Conservation (phyloP, 2,888 invertebrate species). For the Drosophila peninsularis region DNA sequence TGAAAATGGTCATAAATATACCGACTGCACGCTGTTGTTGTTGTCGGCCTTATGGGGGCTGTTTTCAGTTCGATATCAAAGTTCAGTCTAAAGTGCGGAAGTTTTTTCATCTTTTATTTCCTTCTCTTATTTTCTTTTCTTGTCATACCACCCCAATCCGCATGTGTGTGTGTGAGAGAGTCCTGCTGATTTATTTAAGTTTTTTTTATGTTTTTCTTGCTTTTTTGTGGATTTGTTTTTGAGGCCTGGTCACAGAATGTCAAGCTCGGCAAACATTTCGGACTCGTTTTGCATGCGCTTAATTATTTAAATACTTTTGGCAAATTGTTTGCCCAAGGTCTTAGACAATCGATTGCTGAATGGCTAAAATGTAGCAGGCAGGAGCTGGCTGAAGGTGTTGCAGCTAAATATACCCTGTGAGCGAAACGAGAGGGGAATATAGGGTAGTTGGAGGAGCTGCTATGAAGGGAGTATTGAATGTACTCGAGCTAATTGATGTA, state of each 20-base stretch:
- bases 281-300: conserved; percentile 29
- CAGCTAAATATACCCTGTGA: not conserved
- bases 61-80: conserved; percentile 61
- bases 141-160: conserved; percentile 18
- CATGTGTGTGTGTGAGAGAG: conserved; percentile 4
- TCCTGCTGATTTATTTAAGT: conserved; percentile 50
- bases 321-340: conserved; percentile 48
- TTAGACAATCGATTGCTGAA: conserved; percentile 41
- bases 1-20: conserved; percentile 73
- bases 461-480: not conserved
- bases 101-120: conserved; percentile 25
- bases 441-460: not conserved
- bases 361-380: conserved; percentile 5
- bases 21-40: conserved; percentile 24
- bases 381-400: not conserved
- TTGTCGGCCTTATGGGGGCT: conserved; percentile 31
- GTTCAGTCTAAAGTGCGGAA: conserved; percentile 60
- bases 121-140: conserved; percentile 5
- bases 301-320: conserved; percentile 48
- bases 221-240: conserved; percentile 28
- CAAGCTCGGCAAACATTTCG: conserved; percentile 25
- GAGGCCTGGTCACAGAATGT: conserved; percentile 44
- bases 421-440: too few species aligned
- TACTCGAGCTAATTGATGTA: not conserved
- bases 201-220: not conserved